phyloP scores from a whole-genome alignment of 2,888 invertebrate species.

The Caenorhabditis virilis region DNA sequence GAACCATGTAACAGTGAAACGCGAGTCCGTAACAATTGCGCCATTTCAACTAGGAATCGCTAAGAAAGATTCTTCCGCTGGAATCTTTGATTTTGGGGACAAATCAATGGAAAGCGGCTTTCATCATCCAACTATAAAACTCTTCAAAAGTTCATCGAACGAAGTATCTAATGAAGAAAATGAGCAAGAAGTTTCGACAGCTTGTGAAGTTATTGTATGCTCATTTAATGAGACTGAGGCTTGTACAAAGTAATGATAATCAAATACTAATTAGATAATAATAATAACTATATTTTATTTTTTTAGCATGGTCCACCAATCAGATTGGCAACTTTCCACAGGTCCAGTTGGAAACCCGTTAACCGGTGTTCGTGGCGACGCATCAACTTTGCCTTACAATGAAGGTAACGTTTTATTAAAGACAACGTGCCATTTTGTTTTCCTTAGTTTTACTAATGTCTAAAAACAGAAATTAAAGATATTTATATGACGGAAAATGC shows the following conservation, averaged over 20 bases:
- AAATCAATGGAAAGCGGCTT: no score
- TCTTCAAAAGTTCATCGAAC: no score
- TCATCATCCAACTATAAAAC: no score
- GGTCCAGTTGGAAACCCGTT: conserved; percentile 57
- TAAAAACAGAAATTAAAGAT: no score
- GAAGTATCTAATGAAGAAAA: no score
- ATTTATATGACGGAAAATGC: no score
- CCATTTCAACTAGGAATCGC: conserved; percentile 23
- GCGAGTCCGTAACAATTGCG: background rate
- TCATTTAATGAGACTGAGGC: conserved; percentile 48
- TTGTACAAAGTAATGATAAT: conserved; percentile 35
- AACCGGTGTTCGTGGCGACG: conserved; percentile 62
- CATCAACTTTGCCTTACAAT: conserved; percentile 56
- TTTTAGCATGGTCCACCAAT: conserved; percentile 32
- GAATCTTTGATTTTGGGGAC: conserved; percentile 27
- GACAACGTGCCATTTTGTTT: background rate
- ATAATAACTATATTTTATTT: background rate
- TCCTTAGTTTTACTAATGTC: no score
- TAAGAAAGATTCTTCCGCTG: conserved; percentile 8
- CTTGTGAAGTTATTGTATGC: conserved; percentile 51
- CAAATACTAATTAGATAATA: background rate
- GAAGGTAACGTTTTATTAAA: conserved; percentile 28
- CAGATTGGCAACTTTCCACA: conserved; percentile 47
- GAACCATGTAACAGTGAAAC: conserved; percentile 24
- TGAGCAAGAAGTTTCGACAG: conserved; percentile 8